A percentile compares a stretch with the other conserved stretches of the same genome.
phyloP scores from a whole-genome alignment of 2,113 vertebrate species.

The Grallaria varia region DNA sequence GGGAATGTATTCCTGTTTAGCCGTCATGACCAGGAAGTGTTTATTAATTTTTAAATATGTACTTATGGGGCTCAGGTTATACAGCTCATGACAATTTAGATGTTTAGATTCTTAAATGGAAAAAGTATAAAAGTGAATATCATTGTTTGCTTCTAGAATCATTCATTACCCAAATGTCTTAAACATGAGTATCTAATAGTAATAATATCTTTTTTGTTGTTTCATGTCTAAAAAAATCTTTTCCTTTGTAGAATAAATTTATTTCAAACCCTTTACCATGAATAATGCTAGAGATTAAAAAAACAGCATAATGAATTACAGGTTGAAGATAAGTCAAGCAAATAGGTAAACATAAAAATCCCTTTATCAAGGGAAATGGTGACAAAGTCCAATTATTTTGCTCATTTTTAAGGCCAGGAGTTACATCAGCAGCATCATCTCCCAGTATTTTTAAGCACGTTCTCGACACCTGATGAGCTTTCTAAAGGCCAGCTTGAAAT shows the following conservation, averaged over 20 bases:
- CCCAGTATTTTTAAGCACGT: slow-evolving; percentile 64
- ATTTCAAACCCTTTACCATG: slow-evolving; percentile 64
- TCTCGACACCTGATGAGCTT: slow-evolving; percentile 83
- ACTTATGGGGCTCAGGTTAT: neutral
- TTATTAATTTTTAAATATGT: slow-evolving; percentile 21
- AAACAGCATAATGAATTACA: slow-evolving; percentile 58
- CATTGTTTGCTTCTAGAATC: neutral
- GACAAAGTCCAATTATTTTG: slow-evolving; percentile 4
- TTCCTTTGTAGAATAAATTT: slow-evolving; percentile 57
- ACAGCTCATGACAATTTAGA: neutral
- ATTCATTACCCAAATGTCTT: slow-evolving; percentile 36
- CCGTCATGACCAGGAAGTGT: neutral
- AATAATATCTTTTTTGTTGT: neutral
- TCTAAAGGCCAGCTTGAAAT: slow-evolving; percentile 90
- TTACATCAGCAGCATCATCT: neutral
- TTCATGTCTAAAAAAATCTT: slow-evolving; percentile 45
- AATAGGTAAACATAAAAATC: slow-evolving; percentile 29
- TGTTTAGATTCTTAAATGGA: slow-evolving; percentile 23
- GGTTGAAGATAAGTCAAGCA: slow-evolving; percentile 53
- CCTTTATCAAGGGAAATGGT: neutral
- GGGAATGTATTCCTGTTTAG: neutral
- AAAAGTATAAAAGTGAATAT: slow-evolving; percentile 31
- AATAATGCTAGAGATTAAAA: slow-evolving; percentile 69
- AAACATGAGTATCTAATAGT: neutral
- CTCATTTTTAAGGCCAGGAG: slow-evolving; percentile 60